Evolutionary conservation across 2,797 vertebrate species (phyloP), one percentile per base, ranked within the genome.

Genomic region (Eidolon dupreanum): DNA sequence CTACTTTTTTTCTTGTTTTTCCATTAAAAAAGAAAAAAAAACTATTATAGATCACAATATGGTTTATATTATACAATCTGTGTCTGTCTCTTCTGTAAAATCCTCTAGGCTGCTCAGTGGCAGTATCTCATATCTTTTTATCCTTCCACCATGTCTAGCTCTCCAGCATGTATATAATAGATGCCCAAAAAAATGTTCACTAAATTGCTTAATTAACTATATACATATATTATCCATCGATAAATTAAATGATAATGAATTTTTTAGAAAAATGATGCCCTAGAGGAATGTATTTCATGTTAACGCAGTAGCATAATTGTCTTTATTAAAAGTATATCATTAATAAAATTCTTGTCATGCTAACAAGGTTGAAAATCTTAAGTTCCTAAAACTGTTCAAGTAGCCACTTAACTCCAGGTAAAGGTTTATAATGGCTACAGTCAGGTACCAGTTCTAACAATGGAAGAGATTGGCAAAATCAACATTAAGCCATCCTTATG

Each of bases 271-370:
- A 90, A 88, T 38, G 12, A 90, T 87, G 12, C 31, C 28, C 8
- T 49, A 13, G 19, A 74, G 53, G 89, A 88, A 53, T 7, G 7
- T 73, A 70, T 36, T 85, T 16, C 88, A 7, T 55, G 17, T 55
- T 57, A 90, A 84, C 10, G 9, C 5, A 74, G 31, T 2, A 55
- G 12, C 20, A 75, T 79, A 79, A 93, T 49, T 11, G 33, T 66
- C 16, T 87, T 96, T 61, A 70, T 75, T 91, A 38, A 90, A 96
- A 90, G 31, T 20, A 12, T 49, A 65, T 81, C 15, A 81, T 88
- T 82, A 68, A 65, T 94, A 68, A 84, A 92, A 49, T 78, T 84
- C 38, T 92, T 49, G 12, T 85, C 24, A 92, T 28, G 38, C 8
- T 91, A 86, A 90, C 15, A 78, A 55, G 6, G 9, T 49, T 65